Evolutionary conservation across 1,140 invertebrate species (phyloP).

Genomic region (Papilio glaucus): DNA sequence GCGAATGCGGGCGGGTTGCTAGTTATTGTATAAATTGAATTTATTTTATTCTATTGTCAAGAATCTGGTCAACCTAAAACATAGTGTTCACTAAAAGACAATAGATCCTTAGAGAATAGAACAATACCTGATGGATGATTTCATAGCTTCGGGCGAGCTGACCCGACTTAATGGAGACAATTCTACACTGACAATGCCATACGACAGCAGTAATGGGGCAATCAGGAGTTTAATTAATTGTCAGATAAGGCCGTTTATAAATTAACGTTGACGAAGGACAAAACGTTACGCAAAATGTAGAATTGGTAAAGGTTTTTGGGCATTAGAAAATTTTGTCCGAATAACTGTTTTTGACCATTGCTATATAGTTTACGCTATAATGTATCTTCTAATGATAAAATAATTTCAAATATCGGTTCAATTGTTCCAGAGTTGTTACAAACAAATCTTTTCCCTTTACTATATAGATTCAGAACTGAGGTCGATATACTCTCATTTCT

Average conservation of each 20-base stretch:
- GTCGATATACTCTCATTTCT: too few relatives aligned
- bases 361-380: too few relatives aligned
- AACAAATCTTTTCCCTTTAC: too few relatives aligned
- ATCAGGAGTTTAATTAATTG: slow-evolving; percentile 21
- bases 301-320: background rate
- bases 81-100: background rate
- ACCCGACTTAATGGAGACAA: background rate
- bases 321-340: too few relatives aligned
- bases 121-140: background rate
- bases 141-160: background rate
- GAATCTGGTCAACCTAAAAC: background rate
- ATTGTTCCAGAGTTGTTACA: too few relatives aligned
- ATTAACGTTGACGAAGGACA: background rate
- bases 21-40: too few relatives aligned
- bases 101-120: background rate
- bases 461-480: too few relatives aligned
- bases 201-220: background rate
- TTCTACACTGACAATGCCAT: background rate
- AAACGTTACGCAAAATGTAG: background rate
- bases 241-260: background rate
- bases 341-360: too few relatives aligned
- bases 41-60: too few relatives aligned
- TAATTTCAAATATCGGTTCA: too few relatives aligned
- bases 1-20: too few relatives aligned
- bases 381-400: too few relatives aligned